Base-by-base conservation (phyloP, 2,113 vertebrate species). In the Lampris megalopsis region DNA sequence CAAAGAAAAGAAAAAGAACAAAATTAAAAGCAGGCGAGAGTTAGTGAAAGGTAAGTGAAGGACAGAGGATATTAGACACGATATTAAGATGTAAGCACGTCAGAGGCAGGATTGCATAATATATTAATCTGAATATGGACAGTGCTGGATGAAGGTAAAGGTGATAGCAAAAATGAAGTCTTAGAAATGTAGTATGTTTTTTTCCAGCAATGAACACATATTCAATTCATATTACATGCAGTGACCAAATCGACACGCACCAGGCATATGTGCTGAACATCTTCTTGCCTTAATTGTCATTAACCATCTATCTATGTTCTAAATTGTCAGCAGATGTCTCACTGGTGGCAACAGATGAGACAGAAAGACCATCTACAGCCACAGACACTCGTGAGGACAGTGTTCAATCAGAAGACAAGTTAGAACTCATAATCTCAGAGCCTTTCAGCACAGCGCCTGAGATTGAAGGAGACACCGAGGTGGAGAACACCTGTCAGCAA, bases 401-500 rank as follows among this genome's bases (percentile, higher is more conserved):
- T 24, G 24, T 24, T 24, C 24, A 24, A 24, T 24, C 24, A 24
- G 24, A 24, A 24, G 10, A 43, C 1, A 53, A 72, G 11, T 71
- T 36, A 4, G 11, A 75, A 56, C 73, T 63, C 47, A 37, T 69
- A 74, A 4, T 24, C 57, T 60, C 73, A 41, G 83, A 77, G 45
- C 37, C 53, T 9, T 82, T 82, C 11, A 76, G 69, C 5, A 50
- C 88, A 71, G 40, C 38, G 24, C 24, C 24, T 24, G 83, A 84
- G 24, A 79, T 66, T n/a, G 86, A 88, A 36, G 58, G 81, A 82
- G 37, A 52, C 4, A 38, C 56, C 53, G 72, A 54, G 66, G 91
- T 81, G 83, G 92, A 86, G 89, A 92, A 92, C 0, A 56, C 74
- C 42, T 36, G 38, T 63, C 91, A 86, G 9, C 76, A 93, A 76